These are phyloP conservation scores for Neosalanx taihuensis DNA, from an alignment of 2,797 vertebrate species.

Conservation along the genomic window DNA sequence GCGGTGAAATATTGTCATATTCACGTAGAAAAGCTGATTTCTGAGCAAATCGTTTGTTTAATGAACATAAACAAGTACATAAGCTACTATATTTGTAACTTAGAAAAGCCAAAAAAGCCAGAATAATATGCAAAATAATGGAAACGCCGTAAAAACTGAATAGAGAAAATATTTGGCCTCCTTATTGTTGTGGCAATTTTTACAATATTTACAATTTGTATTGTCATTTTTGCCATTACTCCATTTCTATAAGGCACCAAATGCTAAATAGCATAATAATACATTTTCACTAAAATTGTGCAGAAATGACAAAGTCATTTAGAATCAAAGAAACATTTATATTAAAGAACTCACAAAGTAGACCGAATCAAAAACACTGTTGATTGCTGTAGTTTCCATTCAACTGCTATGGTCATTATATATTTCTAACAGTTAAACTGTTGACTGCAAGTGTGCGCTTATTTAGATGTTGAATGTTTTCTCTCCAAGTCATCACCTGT, in stretches of 20 bases:
- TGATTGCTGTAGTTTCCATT: not conserved
- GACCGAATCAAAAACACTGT: conserved; percentile 18
- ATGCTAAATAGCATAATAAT: conserved; percentile 79
- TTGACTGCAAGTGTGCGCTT: not conserved
- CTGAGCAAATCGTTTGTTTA: conserved; percentile 83
- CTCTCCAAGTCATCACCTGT: not conserved
- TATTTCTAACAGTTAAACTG: conserved; percentile 22
- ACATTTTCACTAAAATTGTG: conserved; percentile 71
- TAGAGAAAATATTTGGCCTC: conserved; percentile 89
- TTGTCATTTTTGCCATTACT: conserved; percentile 79
- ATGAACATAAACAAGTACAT: conserved; percentile 87
- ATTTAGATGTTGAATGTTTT: not conserved
- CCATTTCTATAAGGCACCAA: conserved; percentile 79
- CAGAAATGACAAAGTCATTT: conserved; percentile 57
- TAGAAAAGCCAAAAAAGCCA: conserved; percentile 81
- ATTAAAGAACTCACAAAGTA: conserved; percentile 3
- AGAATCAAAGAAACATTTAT: conserved; percentile 25
- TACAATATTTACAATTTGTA: conserved; percentile 79
- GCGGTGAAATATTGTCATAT: no score
- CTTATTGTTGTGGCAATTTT: conserved; percentile 81
- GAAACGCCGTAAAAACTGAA: conserved; percentile 82
- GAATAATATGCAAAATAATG: conserved; percentile 80
- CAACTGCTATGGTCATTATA: not conserved
- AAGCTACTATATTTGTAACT: conserved; percentile 78
- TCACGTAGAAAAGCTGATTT: conserved; percentile 37